Evolutionary conservation across 2,113 vertebrate genomes (phyloP).

Genomic region (Oryzias melastigma): DNA sequence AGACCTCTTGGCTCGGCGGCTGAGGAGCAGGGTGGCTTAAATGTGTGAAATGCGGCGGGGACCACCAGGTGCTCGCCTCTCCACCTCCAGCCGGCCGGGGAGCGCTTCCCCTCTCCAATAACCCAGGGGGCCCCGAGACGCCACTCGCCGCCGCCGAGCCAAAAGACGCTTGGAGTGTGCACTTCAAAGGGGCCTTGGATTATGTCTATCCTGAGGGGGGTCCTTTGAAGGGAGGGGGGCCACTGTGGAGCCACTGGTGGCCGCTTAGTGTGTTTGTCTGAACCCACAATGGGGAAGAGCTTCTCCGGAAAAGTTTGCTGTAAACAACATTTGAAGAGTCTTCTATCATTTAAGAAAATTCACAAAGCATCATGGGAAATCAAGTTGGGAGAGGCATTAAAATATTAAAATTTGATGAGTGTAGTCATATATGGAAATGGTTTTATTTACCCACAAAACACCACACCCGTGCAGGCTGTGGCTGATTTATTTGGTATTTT

Average conservation of each 20-base stretch:
- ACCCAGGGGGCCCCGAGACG: constrained; percentile 71
- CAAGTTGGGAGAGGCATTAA: background rate
- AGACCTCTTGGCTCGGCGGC: constrained; percentile 56
- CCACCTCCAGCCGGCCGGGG: constrained; percentile 59
- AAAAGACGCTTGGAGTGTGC: constrained; percentile 78
- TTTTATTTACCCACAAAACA: too few species aligned
- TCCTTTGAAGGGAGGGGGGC: constrained; percentile 77
- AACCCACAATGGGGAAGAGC: constrained; percentile 60
- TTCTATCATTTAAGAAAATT: background rate
- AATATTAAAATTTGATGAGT: too few species aligned
- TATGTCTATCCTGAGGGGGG: constrained; percentile 78
- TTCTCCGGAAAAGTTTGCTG: constrained; percentile 40
- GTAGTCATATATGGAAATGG: too few species aligned
- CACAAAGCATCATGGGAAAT: constrained; percentile 23
- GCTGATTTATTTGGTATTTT: too few species aligned
- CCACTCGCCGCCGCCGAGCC: constrained; percentile 69
- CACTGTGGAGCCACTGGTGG: constrained; percentile 71
- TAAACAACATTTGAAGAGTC: constrained; percentile 36
- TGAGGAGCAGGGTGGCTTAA: constrained; percentile 54
- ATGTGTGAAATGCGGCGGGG: constrained; percentile 64
- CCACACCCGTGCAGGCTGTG: too few species aligned
- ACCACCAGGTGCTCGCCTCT: constrained; percentile 77
- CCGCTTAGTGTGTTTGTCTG: constrained; percentile 70
- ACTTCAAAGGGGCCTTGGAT: constrained; percentile 81
- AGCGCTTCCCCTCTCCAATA: constrained; percentile 72